A percentile compares a stretch with the other conserved stretches of the same genome.
phyloP scores from a whole-genome alignment of 2,113 vertebrate genomes.

The Sturnus vulgaris region DNA sequence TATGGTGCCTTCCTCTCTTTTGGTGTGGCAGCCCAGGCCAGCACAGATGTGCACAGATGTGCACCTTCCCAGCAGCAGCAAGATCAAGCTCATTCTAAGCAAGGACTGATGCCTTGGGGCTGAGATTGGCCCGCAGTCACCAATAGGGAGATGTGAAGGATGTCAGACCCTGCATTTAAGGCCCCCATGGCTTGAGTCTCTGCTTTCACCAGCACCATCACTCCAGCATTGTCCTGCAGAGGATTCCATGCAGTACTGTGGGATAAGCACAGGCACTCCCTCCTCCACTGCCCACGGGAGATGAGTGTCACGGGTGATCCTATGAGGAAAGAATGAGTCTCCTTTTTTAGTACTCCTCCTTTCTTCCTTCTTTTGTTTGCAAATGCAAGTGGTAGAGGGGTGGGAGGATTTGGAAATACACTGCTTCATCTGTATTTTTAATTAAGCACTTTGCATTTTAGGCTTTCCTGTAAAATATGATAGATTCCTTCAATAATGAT shows the following conservation, averaged over 20 bases:
- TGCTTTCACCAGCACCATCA: rapidly evolving
- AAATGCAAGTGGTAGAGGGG: background rate
- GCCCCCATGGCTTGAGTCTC: background rate
- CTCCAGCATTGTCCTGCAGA: background rate
- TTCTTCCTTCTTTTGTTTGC: background rate
- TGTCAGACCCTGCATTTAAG: background rate
- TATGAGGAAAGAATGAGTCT: background rate
- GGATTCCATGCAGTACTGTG: rapidly evolving
- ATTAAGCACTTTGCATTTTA: background rate
- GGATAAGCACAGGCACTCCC: background rate
- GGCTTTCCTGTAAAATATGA: background rate
- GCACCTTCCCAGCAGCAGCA: background rate
- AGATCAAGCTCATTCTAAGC: background rate
- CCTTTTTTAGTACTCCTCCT: background rate
- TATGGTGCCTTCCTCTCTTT: background rate
- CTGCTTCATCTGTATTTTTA: background rate
- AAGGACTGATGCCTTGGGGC: background rate
- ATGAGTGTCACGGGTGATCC: background rate
- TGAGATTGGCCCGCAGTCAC: background rate
- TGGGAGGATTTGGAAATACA: background rate
- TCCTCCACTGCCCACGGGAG: background rate
- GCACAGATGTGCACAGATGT: background rate
- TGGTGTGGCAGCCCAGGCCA: background rate
- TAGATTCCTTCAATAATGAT: constrained; percentile 6
- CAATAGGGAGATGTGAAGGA: background rate